Evolutionary conservation across 2,797 vertebrate genomes (phyloP).

Genomic region (Tenualosa ilisha): DNA sequence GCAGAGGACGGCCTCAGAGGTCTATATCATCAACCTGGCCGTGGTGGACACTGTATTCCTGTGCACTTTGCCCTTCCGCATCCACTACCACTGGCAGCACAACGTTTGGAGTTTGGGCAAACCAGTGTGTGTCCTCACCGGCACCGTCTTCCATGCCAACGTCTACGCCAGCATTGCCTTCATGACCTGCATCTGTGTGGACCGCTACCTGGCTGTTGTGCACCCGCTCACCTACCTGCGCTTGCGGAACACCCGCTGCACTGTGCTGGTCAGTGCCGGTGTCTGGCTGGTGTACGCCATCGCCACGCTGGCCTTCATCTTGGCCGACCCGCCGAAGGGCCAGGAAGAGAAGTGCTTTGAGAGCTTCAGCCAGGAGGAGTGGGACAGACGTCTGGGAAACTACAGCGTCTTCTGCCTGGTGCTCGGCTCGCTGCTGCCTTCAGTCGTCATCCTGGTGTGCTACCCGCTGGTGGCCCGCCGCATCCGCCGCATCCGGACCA

Average conservation of each 20-base stretch:
- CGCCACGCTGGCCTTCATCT: slow-evolving; percentile 58
- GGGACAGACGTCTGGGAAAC: slow-evolving; percentile 58
- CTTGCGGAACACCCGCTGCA: slow-evolving; percentile 46
- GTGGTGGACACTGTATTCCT: slow-evolving; percentile 74
- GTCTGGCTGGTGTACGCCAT: slow-evolving; percentile 65
- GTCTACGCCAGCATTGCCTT: slow-evolving; percentile 80
- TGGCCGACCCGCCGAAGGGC: slow-evolving; percentile 67
- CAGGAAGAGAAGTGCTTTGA: slow-evolving; percentile 72
- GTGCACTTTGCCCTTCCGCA: slow-evolving; percentile 75
- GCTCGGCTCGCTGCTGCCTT: slow-evolving; percentile 76
- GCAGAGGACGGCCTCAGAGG: slow-evolving; percentile 64
- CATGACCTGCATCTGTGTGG: slow-evolving; percentile 79
- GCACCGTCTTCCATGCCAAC: slow-evolving; percentile 74
- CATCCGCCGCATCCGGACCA: slow-evolving; percentile 61
- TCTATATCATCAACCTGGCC: slow-evolving; percentile 80
- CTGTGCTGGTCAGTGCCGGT: slow-evolving; percentile 25
- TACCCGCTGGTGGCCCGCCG: slow-evolving; percentile 67
- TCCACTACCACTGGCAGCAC: slow-evolving; percentile 78
- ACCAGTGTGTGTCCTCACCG: slow-evolving; percentile 65
- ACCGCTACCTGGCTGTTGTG: slow-evolving; percentile 79
- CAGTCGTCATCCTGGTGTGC: slow-evolving; percentile 70
- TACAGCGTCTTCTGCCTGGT: slow-evolving; percentile 68
- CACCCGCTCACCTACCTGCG: slow-evolving; percentile 75
- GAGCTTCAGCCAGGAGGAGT: slow-evolving; percentile 63
- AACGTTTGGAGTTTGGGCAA: slow-evolving; percentile 80